These are phyloP conservation scores for Dromiciops gliroides DNA, from an alignment of 2,113 vertebrate species.

Conservation along the genomic window DNA sequence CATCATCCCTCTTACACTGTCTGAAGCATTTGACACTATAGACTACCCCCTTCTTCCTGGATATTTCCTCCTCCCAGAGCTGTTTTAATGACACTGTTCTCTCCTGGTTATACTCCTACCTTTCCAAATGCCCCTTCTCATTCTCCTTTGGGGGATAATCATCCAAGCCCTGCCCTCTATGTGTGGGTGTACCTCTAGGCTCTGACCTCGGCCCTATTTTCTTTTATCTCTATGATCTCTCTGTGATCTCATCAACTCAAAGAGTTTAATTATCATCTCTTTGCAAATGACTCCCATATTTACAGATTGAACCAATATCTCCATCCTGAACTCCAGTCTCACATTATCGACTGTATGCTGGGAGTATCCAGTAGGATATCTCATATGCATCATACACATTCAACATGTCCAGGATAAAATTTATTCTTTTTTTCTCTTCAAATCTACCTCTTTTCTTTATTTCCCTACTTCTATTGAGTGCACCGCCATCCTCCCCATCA, in stretches of 20 bases:
- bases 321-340: neutral
- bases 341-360: neutral
- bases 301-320: neutral
- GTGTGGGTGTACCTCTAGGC: neutral
- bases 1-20: neutral
- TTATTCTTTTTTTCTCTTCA: neutral
- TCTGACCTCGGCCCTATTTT: neutral
- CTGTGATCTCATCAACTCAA: neutral
- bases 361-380: neutral
- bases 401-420: neutral
- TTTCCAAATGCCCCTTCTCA: neutral
- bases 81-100: neutral
- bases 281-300: neutral
- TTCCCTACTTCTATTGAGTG: neutral
- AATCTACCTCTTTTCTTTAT: neutral
- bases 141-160: neutral
- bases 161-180: neutral
- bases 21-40: neutral
- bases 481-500: neutral
- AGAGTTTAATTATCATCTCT: neutral
- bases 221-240: neutral
- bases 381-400: neutral
- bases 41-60: neutral
- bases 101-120: neutral
- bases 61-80: neutral